phyloP scores from a whole-genome alignment of 2,797 vertebrate species.

The Sebastes variabilis region DNA sequence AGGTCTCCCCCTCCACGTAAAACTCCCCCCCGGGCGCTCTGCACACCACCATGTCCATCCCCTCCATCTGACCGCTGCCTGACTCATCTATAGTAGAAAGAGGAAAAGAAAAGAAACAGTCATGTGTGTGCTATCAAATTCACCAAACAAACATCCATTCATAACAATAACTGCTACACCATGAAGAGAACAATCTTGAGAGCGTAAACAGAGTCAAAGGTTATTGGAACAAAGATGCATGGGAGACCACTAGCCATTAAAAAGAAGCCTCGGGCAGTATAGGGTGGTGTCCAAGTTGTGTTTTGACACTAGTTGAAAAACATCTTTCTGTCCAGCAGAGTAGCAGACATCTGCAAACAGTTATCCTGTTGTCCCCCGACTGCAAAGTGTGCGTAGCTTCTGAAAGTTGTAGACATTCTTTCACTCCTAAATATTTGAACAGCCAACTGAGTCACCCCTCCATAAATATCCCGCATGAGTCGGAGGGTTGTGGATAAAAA shows the following conservation, averaged over 20 bases:
- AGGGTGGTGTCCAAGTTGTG: slow-evolving; percentile 11
- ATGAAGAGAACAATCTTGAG: background rate
- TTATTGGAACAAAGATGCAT: slow-evolving; percentile 3
- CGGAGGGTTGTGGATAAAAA: slow-evolving; percentile 35
- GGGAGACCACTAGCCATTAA: slow-evolving; percentile 14
- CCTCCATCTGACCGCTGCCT: slow-evolving; percentile 83
- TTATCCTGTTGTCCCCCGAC: slow-evolving; percentile 61
- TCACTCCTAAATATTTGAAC: slow-evolving; percentile 74
- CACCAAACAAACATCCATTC: slow-evolving; percentile 10
- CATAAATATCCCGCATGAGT: slow-evolving; percentile 63
- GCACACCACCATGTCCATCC: slow-evolving; percentile 85
- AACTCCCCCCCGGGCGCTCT: slow-evolving; percentile 83
- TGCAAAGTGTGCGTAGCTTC: slow-evolving; percentile 52
- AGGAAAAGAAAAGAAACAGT: background rate
- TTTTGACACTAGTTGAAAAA: slow-evolving; percentile 49
- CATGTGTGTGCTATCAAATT: slow-evolving; percentile 10
- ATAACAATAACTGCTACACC: background rate
- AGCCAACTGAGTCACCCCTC: slow-evolving; percentile 67
- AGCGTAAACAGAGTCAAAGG: background rate
- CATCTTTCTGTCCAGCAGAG: slow-evolving; percentile 47
- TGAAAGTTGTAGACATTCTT: slow-evolving; percentile 70
- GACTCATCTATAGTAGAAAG: slow-evolving; percentile 77
- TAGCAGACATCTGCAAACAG: slow-evolving; percentile 65
- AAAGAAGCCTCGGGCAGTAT: slow-evolving; percentile 19
- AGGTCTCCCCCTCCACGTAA: slow-evolving; percentile 87